Conservation (phyloP, 1,140 invertebrate species). For the Drosophila malerkotliana region DNA sequence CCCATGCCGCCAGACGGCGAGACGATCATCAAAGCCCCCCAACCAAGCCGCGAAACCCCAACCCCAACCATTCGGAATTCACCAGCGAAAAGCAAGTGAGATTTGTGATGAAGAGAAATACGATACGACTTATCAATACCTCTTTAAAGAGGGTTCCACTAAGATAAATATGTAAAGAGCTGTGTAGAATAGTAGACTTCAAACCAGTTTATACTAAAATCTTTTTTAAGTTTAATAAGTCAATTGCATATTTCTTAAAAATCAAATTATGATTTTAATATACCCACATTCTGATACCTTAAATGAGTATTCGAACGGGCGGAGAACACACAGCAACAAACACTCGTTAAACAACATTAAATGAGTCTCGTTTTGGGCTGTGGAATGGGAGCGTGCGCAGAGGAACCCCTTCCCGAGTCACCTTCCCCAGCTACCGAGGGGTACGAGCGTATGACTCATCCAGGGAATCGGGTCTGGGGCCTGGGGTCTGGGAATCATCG, state of each 20-base stretch:
- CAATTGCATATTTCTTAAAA: not conserved
- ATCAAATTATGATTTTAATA: not conserved
- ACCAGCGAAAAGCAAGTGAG: slow-evolving; percentile 25
- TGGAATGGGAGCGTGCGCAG: slow-evolving; percentile 39
- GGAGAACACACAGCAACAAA: slow-evolving; percentile 49
- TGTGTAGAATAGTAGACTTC: not conserved
- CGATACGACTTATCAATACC: not conserved
- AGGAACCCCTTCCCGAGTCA: slow-evolving; percentile 1
- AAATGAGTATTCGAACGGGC: slow-evolving; percentile 6
- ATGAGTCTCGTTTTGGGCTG: slow-evolving; percentile 70
- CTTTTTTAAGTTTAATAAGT: not conserved
- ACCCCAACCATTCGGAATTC: slow-evolving; percentile 27
- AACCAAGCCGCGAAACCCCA: slow-evolving; percentile 26
- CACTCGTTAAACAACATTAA: slow-evolving; percentile 81
- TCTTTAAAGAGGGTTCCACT: not conserved
- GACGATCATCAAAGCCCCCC: slow-evolving; percentile 51
- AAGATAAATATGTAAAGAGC: too few relatives aligned
- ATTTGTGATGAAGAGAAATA: not conserved
- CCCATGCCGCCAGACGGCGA: slow-evolving; percentile 42
- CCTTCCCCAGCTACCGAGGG: slow-evolving; percentile 2
- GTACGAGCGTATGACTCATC: slow-evolving; percentile 35
- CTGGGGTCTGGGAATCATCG: slow-evolving; percentile 33
- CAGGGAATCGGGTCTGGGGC: slow-evolving; percentile 22
- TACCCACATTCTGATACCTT: not conserved
- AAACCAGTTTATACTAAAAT: too few relatives aligned